Evolutionary conservation across 1,140 invertebrate species (phyloP).

Genomic region (Drosophila kohkoa): DNA sequence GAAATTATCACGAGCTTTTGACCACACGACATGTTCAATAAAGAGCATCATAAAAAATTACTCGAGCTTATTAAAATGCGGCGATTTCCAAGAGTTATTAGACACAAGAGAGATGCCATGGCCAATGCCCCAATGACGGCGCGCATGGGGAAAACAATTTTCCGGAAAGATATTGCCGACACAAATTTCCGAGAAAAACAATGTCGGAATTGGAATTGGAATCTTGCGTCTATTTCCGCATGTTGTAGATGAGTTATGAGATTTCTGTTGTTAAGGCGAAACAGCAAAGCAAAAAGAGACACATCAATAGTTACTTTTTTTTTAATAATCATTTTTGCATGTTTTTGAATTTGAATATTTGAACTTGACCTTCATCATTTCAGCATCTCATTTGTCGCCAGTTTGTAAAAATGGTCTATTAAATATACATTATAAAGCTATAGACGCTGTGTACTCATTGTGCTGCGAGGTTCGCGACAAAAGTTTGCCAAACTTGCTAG

Average conservation of each 20-base stretch:
- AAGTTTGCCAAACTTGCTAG: slow-evolving; percentile 63
- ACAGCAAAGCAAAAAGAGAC: not conserved
- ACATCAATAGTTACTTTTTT: slow-evolving; percentile 10
- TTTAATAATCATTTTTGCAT: slow-evolving; percentile 42
- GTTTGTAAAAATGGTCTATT: slow-evolving; percentile 80
- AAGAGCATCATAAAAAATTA: slow-evolving; percentile 44
- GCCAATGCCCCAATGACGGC: too few relatives aligned
- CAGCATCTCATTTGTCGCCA: slow-evolving; percentile 73
- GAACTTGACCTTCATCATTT: slow-evolving; percentile 76
- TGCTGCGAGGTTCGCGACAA: slow-evolving; percentile 56
- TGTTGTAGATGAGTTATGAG: slow-evolving; percentile 3
- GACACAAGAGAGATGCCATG: not conserved
- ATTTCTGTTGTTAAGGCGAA: not conserved
- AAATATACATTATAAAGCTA: slow-evolving; percentile 75
- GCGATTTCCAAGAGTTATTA: slow-evolving; percentile 15
- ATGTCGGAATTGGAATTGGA: slow-evolving; percentile 1
- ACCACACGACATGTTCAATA: slow-evolving; percentile 47
- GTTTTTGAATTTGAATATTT: slow-evolving; percentile 36
- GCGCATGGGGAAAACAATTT: not conserved
- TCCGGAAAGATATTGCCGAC: not conserved
- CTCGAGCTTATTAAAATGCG: slow-evolving; percentile 45
- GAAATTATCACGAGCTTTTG: slow-evolving; percentile 22
- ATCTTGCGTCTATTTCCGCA: slow-evolving; percentile 3
- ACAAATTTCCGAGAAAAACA: slow-evolving; percentile 7
- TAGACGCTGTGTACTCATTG: slow-evolving; percentile 23